Evolutionary conservation across 2,797 vertebrate species (phyloP).

Genomic region (Aplochiton taeniatus): DNA sequence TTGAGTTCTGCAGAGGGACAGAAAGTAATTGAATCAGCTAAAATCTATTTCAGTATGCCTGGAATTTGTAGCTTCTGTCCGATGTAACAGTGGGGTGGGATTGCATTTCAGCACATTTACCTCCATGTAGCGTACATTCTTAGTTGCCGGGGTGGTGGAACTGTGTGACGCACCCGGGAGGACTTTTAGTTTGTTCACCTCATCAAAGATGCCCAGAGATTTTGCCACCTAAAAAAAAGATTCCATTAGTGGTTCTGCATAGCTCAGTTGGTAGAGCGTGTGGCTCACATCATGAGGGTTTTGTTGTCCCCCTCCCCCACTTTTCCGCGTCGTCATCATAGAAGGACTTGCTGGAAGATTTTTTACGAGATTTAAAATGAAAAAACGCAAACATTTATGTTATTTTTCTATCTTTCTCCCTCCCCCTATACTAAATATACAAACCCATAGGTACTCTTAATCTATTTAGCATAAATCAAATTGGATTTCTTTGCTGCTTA

Average conservation of each 20-base stretch:
- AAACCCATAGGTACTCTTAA: too few species aligned
- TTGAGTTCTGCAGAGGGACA: slow-evolving; percentile 68
- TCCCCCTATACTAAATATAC: too few species aligned
- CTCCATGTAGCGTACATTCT: slow-evolving; percentile 72
- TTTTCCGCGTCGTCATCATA: too few species aligned
- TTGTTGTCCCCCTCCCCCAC: too few species aligned
- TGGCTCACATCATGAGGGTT: too few species aligned
- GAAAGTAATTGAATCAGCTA: neutral
- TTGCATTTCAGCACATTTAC: slow-evolving; percentile 48
- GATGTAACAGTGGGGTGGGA: neutral
- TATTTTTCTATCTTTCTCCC: too few species aligned
- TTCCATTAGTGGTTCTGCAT: neutral
- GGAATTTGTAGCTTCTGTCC: neutral
- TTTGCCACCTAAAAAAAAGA: slow-evolving; percentile 79
- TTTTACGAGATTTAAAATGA: too few species aligned
- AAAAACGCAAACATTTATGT: too few species aligned
- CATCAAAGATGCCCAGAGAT: slow-evolving; percentile 85
- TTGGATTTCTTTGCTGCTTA: too few species aligned
- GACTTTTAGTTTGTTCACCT: slow-evolving; percentile 66
- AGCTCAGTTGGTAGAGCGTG: too few species aligned
- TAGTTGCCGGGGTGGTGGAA: slow-evolving; percentile 42
- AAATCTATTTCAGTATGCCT: neutral
- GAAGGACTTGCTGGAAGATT: too few species aligned
- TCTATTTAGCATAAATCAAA: too few species aligned
- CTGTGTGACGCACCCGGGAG: slow-evolving; percentile 44